A percentile compares a stretch with the other conserved stretches of the same genome.
phyloP scores from a whole-genome alignment of 2,888 invertebrate species.

The Shargacucullia verbasci region DNA sequence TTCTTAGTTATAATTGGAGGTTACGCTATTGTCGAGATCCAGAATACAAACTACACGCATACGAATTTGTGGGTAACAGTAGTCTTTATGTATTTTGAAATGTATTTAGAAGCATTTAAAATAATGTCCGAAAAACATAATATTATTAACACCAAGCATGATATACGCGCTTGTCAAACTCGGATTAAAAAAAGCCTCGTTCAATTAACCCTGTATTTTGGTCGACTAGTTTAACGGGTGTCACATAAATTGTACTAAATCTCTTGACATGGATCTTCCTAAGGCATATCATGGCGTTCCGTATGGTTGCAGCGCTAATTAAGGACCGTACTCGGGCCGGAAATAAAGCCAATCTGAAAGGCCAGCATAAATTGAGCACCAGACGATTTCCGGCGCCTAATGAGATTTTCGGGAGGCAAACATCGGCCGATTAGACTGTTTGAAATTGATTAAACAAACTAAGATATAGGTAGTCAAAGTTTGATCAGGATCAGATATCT shows the following conservation, averaged over 20 bases:
- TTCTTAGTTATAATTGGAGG: too few relatives aligned
- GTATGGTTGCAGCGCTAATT: conserved; percentile 52
- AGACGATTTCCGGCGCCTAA: conserved; percentile 67
- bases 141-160: too few relatives aligned
- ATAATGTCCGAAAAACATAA: too few relatives aligned
- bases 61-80: too few relatives aligned
- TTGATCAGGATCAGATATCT: conserved; percentile 33
- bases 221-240: neutral
- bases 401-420: conserved; percentile 66
- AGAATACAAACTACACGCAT: too few relatives aligned
- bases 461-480: conserved; percentile 23
- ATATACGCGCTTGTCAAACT: too few relatives aligned
- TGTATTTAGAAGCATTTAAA: too few relatives aligned
- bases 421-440: conserved; percentile 51
- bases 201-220: neutral
- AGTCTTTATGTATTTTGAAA: too few relatives aligned
- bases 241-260: conserved; percentile 1
- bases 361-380: conserved; percentile 63
- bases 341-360: conserved; percentile 63
- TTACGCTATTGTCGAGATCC: too few relatives aligned
- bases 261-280: conserved; percentile 5
- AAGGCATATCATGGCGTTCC: conserved; percentile 18
- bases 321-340: conserved; percentile 47
- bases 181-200: neutral
- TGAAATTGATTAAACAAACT: conserved; percentile 45